A percentile compares a stretch with the other conserved stretches of the same genome.
These are phyloP conservation scores for Dermochelys coriacea DNA, from an alignment of 2,797 vertebrate species.

Conservation along the genomic window DNA sequence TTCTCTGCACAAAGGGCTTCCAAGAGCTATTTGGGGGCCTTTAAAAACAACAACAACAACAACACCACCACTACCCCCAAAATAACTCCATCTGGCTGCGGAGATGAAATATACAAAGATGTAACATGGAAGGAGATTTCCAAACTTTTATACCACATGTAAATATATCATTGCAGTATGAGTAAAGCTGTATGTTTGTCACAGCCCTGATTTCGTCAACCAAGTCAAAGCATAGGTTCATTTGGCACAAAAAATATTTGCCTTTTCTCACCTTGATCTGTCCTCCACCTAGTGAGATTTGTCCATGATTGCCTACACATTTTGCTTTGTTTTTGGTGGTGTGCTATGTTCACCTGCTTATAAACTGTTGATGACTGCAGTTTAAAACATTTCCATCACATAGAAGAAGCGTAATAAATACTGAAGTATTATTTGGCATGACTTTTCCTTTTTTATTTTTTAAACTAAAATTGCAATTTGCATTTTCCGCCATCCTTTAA, in stretches of 20 bases:
- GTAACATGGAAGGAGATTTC: neutral
- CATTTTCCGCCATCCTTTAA: neutral
- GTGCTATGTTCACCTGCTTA: neutral
- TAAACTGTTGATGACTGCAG: neutral
- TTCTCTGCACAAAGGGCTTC: neutral
- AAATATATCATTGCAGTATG: neutral
- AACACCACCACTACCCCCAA: neutral
- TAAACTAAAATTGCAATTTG: neutral
- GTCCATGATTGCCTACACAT: neutral
- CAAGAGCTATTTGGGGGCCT: neutral
- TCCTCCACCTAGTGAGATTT: neutral
- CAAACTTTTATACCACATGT: neutral
- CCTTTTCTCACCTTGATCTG: neutral
- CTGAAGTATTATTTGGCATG: neutral
- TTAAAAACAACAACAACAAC: neutral
- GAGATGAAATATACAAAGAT: neutral
- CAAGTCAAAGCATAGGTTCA: neutral
- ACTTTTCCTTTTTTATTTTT: neutral
- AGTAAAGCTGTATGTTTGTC: neutral
- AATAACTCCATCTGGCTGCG: neutral
- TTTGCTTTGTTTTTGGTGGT: neutral
- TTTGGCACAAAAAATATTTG: neutral
- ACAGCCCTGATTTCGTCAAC: neutral
- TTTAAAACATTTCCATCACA: neutral
- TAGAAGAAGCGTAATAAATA: neutral